A percentile compares a stretch with the other conserved stretches of the same genome.
phyloP scores from a whole-genome alignment of 2,888 invertebrate genomes.

The Ectemnius cavifrons region DNA sequence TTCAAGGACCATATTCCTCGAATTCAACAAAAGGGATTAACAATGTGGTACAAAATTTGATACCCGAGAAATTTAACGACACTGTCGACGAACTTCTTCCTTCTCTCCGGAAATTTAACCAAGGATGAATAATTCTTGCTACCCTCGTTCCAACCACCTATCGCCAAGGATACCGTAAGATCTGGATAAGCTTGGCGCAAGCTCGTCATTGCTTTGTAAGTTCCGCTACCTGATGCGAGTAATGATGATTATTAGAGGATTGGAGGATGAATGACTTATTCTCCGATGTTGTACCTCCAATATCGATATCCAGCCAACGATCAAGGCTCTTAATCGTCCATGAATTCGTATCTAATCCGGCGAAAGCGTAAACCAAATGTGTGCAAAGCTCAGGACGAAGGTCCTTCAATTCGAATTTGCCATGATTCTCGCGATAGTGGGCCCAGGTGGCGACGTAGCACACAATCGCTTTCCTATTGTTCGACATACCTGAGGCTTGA shows the following conservation, averaged over 20 bases:
- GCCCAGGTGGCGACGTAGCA: conserved; percentile 92
- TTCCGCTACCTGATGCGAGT: conserved; percentile 70
- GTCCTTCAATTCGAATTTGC: conserved; percentile 83
- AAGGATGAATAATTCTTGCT: conserved; percentile 86
- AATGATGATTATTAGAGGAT: conserved; percentile 13
- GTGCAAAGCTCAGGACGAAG: conserved; percentile 88
- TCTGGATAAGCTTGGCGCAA: conserved; percentile 85
- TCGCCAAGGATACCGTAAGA: conserved; percentile 86
- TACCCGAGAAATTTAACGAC: conserved; percentile 85
- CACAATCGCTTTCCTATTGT: no score
- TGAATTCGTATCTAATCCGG: conserved; percentile 85
- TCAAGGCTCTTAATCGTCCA: conserved; percentile 86
- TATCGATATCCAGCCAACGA: conserved; percentile 87
- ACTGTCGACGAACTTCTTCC: conserved; percentile 85
- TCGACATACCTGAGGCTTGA: no score
- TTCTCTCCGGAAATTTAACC: conserved; percentile 82
- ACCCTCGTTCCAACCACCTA: conserved; percentile 96
- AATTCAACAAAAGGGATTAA: background rate
- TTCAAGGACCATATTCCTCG: no score
- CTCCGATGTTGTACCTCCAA: conserved; percentile 79
- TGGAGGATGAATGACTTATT: background rate
- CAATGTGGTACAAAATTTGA: conserved; percentile 2
- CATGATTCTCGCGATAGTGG: conserved; percentile 84
- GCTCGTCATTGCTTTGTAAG: conserved; percentile 83
- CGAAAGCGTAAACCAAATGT: conserved; percentile 90